Base-by-base conservation (phyloP, 92 coral and sea anemone species). In the Porites lobata region DNA sequence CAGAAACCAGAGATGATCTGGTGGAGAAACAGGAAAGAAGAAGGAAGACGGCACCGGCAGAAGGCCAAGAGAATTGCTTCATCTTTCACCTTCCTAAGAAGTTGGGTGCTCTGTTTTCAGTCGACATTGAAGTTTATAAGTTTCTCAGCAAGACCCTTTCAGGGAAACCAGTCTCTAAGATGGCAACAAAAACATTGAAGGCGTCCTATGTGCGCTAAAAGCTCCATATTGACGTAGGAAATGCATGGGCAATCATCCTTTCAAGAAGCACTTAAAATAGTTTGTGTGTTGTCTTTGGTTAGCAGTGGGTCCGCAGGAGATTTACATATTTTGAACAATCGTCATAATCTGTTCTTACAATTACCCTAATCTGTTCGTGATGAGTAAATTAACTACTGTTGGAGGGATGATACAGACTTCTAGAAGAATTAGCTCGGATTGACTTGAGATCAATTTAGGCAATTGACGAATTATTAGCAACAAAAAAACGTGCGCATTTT, bases 231-330 rank as follows among this genome's bases (percentile, higher is more conserved):
- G 74, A 63, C 87, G 80, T 84, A 73, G 26, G 75, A 84, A 84
- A 84, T 84, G 87, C 87, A 73, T 75, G 87, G 51, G 81, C 43
- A 84, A 84, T 84, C 80, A 84, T 14, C 38, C 14, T 29, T 21
- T 84, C 59, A 84, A 84, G 87, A 72, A 80, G 9, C 87, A 38
- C 87, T 84, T 72, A 73, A 73, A 73, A 75, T 62, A 65, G 87
- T 84, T 84, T 73, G 81, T 84, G n/a, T 61, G 87, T 84, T 84
- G 80, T 83, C 70, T 50, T 72, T 84, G 65, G 87, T 73, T 24
- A 52, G 50, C 6, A 38, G 80, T 83, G 64, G 22, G 51, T 22
- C 59, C 64, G 47, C 47, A 38, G 72, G 26, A 10, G 65, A 84
- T 84, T 84, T 84, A 74, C 87, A 84, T 84, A 74, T 71, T 13